These are phyloP conservation scores for Nymphalis polychloros DNA, from an alignment of 2,888 invertebrate genomes.

Conservation along the genomic window DNA sequence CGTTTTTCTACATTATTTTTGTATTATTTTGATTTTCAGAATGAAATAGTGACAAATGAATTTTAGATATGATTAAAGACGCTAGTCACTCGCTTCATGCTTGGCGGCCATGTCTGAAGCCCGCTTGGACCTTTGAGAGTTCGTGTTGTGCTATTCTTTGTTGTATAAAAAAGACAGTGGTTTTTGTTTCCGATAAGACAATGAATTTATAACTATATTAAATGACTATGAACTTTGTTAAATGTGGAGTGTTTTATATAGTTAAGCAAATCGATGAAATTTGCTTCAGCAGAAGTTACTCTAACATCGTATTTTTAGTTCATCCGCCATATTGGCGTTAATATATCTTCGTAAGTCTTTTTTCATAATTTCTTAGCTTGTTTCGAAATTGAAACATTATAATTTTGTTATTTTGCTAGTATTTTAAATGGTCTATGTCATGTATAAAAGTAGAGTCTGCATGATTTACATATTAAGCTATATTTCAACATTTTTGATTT, in stretches of 20 bases:
- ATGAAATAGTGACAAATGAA: slow-evolving; percentile 57
- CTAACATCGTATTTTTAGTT: slow-evolving; percentile 82
- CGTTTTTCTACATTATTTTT: slow-evolving; percentile 63
- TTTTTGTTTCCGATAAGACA: slow-evolving; percentile 61
- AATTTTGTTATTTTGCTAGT: slow-evolving; percentile 69
- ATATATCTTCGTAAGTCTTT: slow-evolving; percentile 82
- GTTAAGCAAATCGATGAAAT: slow-evolving; percentile 69
- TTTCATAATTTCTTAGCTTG: slow-evolving; percentile 74
- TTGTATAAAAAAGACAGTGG: slow-evolving; percentile 73
- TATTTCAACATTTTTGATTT: slow-evolving; percentile 65
- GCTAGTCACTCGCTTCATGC: slow-evolving; percentile 68
- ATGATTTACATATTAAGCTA: slow-evolving; percentile 59
- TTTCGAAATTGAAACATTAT: slow-evolving; percentile 61
- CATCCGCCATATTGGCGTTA: slow-evolving; percentile 87
- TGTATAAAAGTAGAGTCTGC: slow-evolving; percentile 59
- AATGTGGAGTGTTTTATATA: slow-evolving; percentile 71
- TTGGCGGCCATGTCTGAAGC: slow-evolving; percentile 82
- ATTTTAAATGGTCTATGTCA: slow-evolving; percentile 77
- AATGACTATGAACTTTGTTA: slow-evolving; percentile 65
- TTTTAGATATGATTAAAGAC: slow-evolving; percentile 66
- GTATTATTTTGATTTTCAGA: slow-evolving; percentile 75
- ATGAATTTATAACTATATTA: slow-evolving; percentile 63
- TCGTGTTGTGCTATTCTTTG: slow-evolving; percentile 81
- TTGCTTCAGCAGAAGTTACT: slow-evolving; percentile 74
- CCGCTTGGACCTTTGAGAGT: slow-evolving; percentile 74